Base-by-base conservation (phyloP, 2,797 vertebrate genomes). In the Sebastes variabilis region DNA sequence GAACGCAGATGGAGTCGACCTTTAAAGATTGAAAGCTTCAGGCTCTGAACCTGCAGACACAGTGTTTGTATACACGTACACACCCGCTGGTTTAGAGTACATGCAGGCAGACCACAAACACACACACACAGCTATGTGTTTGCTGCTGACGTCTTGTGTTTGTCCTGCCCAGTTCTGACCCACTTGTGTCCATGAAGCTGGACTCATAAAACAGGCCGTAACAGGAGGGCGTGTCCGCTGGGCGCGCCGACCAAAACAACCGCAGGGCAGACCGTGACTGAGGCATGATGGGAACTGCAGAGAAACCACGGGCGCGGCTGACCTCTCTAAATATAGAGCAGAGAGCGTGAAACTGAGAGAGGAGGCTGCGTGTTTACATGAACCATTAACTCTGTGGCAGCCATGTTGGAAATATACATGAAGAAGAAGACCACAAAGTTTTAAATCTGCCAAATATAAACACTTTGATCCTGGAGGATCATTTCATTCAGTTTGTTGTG, bases 271-370 rank as follows among this genome's bases (percentile, higher is more conserved):
- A 25, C 24, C 10, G 7, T 2, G 49, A 75, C 55, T 75, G 83
- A 79, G 38, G 83, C 81, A 82, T 84, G 79, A 80, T 82, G 85
- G 88, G 76, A 81, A 60, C 56, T 6, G 18, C 32, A 66, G 77
- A 75, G 62, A 70, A 72, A 76, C 64, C 81, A 55, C 29, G 22
- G 76, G 78, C 4, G 72, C 27, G 72, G 68, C 83, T 7, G 46
- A 30, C 20, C 55, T 75, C 36, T 46, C 12, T 70, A 79, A 83
- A 80, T 64, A 85, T 29, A 76, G 58, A 68, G 36, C 5, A 4
- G 14, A 30, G 32, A 22, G 56, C 8, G 8, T 67, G 30, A 61
- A 70, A n/a, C 10, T 10, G 59, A 54, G n/a, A 9, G 59, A 13
- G 46, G 32, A 62, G 74, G 61, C 70, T 10, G 62, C 14, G 38